A percentile compares a stretch with the other conserved stretches of the same genome.
Conservation (phyloP, 2,797 vertebrate genomes). For the Molossus molossus region DNA sequence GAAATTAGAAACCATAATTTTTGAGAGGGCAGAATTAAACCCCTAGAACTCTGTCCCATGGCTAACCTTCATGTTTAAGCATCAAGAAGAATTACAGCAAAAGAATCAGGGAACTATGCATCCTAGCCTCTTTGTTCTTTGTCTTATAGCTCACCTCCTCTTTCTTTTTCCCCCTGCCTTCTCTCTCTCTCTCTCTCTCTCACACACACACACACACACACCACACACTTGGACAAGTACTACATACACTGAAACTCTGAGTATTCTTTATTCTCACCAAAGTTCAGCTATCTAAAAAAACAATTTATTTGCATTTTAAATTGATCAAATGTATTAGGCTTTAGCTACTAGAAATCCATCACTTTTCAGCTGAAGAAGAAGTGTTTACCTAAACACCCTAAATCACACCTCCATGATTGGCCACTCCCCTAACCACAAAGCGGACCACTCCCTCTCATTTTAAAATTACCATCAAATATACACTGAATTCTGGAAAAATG, state of each 20-base stretch:
- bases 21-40: neutral
- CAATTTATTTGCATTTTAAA: slow-evolving; percentile 7
- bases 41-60: neutral
- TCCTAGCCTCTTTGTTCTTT: neutral
- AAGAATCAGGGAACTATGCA: neutral
- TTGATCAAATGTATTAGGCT: neutral
- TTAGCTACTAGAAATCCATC: neutral
- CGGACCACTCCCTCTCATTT: neutral
- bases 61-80: neutral
- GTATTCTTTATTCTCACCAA: neutral
- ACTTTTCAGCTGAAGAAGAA: neutral
- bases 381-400: neutral
- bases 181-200: too few relatives aligned
- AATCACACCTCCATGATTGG: neutral
- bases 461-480: neutral
- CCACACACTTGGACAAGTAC: neutral
- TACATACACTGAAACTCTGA: neutral
- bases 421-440: neutral
- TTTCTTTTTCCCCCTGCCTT: neutral
- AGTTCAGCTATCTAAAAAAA: neutral
- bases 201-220: neutral
- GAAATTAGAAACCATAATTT: slow-evolving; percentile 23
- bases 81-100: neutral
- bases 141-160: neutral
- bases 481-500: neutral